Base-by-base conservation (phyloP, 2,888 invertebrate species). In the Aquatica leii region DNA sequence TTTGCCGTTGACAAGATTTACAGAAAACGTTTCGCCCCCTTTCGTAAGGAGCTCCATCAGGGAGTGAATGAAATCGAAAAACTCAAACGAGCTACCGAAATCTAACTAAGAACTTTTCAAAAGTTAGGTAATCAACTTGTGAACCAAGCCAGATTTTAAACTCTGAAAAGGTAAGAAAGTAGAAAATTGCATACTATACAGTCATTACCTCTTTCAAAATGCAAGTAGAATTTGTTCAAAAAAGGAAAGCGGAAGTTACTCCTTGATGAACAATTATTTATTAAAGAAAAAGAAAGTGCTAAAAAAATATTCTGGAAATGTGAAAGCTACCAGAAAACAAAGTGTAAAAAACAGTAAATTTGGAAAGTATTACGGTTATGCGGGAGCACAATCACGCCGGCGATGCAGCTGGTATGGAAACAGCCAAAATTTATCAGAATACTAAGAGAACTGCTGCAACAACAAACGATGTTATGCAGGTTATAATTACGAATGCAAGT, bases 321-420 rank as follows among this genome's bases (percentile, higher is more conserved):
- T 43, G 43, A 8, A 17, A 43, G 14, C 8, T 43, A 43, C 17
- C 43, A 43, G 12, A 43, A 43, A 43, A 17, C 17, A 14, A 15
- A 14, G 43, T 43, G 43, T 17, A 17, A 17, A 43, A 2, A 43
- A 43, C 43, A 2, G 6, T 24, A 2, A 24, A 24, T 24, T 2
- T 4, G 2, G 24, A 24, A 4, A 6, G 2, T 24, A 24, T 24
- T 37, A n/a, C n/a, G n/a, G n/a, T n/a, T n/a, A n/a, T 31, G 37
- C 2, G 37, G 2, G 37, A 50, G 1, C 31, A 50, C 21, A 17
- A 90, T 90, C 63, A 87, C 83, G 66, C 83, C 82, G 76, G 89
- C 87, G 51, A 88, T 87, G 59, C 53, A n/a, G 40, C 18, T 12
- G 31, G 15, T 11, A 18, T 53, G 9, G 35, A 53, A 53, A 12